phyloP scores from a whole-genome alignment of 2,113 vertebrate genomes.

The Alethe castanea region DNA sequence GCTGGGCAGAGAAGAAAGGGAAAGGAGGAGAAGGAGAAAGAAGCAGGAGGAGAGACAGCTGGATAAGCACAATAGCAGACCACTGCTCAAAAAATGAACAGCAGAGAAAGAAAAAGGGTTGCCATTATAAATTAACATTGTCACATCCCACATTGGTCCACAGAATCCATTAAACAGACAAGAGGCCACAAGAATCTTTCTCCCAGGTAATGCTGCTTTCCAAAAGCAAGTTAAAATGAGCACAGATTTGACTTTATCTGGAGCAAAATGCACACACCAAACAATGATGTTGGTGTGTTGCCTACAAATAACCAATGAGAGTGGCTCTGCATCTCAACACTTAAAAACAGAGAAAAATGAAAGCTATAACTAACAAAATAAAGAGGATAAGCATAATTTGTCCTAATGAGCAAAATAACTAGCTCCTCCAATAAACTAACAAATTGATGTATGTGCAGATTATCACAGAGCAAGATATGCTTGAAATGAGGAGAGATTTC shows the following conservation, averaged over 20 bases:
- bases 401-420: not conserved
- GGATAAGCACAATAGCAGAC: not conserved
- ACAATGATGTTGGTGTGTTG: not conserved
- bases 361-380: not conserved
- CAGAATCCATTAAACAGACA: not conserved
- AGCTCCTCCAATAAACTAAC: not conserved
- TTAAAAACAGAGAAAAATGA: not conserved
- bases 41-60: not conserved
- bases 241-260: not conserved
- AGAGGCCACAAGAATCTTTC: not conserved
- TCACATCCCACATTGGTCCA: not conserved
- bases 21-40: not conserved
- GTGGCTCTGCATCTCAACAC: not conserved
- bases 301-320: not conserved
- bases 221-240: not conserved
- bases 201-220: not conserved
- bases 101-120: not conserved
- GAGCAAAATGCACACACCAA: not conserved
- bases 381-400: not conserved
- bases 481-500: not conserved
- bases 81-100: not conserved
- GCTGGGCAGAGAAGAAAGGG: not conserved
- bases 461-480: not conserved
- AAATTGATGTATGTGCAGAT: not conserved
- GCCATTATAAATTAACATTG: not conserved